Evolutionary conservation across 2,888 invertebrate species (phyloP).

Genomic region (Phengaris alcon): DNA sequence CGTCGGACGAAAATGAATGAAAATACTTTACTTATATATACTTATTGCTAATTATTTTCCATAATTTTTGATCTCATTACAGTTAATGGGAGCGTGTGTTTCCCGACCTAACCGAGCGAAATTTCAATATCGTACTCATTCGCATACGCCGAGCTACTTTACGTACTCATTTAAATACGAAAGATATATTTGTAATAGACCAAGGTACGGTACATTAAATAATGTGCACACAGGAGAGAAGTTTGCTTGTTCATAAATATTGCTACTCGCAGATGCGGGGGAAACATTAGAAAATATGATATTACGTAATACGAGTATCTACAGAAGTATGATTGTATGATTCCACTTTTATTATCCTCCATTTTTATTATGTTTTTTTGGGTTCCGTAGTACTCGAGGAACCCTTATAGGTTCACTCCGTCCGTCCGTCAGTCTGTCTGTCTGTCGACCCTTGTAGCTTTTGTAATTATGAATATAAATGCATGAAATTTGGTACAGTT

Average conservation of each 20-base stretch:
- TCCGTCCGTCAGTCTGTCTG: too few species aligned
- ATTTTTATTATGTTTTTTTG: too few species aligned
- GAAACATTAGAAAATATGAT: not conserved
- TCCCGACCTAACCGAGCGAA: not conserved
- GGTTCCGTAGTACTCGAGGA: too few species aligned
- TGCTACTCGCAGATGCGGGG: not conserved
- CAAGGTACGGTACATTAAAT: constrained; percentile 1
- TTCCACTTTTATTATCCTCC: too few species aligned
- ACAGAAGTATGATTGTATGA: not conserved
- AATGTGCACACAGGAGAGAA: constrained; percentile 5
- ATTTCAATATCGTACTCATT: constrained; percentile 2
- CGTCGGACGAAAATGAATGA: too few species aligned
- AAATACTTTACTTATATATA: too few species aligned
- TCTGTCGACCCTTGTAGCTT: too few species aligned
- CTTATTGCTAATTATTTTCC: not conserved
- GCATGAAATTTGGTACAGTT: too few species aligned
- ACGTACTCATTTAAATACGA: constrained; percentile 11
- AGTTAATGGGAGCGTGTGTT: not conserved
- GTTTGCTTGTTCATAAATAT: not conserved
- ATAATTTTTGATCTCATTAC: not conserved
- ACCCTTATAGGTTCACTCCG: too few species aligned
- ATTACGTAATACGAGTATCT: not conserved
- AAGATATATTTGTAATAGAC: constrained; percentile 1
- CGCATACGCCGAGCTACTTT: constrained; percentile 11
- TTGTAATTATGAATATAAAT: too few species aligned